Conservation (phyloP, 2,113 vertebrate species). For the Phycodurus eques region DNA sequence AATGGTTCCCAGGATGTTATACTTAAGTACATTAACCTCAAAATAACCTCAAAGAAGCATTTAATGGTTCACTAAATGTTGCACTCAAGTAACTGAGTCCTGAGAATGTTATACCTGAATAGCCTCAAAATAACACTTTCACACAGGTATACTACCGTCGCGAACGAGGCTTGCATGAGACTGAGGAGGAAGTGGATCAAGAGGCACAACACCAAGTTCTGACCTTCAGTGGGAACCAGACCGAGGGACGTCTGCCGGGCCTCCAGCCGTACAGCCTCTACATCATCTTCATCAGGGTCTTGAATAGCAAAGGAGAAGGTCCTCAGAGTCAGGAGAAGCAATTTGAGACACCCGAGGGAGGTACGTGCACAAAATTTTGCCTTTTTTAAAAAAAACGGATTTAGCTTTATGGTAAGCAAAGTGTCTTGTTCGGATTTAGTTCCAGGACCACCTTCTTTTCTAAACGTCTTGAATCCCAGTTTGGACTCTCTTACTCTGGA, state of each 20-base stretch:
- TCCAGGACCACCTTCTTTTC: constrained; percentile 82
- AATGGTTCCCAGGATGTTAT: not conserved
- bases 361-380: constrained; percentile 62
- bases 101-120: not conserved
- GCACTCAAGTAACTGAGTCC: not conserved
- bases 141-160: constrained; percentile 87
- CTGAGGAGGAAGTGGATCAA: constrained; percentile 71
- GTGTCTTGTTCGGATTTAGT: constrained; percentile 66
- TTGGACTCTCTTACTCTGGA: constrained; percentile 86
- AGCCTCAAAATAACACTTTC: not conserved
- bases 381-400: not conserved
- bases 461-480: constrained; percentile 78
- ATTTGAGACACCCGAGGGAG: constrained; percentile 92
- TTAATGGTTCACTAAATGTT: not conserved
- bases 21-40: not conserved
- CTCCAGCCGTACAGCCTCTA: constrained; percentile 89
- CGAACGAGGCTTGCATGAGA: constrained; percentile 71
- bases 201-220: constrained; percentile 75
- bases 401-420: not conserved
- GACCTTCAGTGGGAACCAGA: constrained; percentile 83
- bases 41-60: not conserved
- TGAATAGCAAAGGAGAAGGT: constrained; percentile 91
- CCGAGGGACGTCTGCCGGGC: constrained; percentile 82
- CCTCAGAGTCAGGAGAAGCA: constrained; percentile 78
- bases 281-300: constrained; percentile 80